Evolutionary conservation across 2,113 vertebrate genomes (phyloP).

Genomic region (Cnemophilus loriae): DNA sequence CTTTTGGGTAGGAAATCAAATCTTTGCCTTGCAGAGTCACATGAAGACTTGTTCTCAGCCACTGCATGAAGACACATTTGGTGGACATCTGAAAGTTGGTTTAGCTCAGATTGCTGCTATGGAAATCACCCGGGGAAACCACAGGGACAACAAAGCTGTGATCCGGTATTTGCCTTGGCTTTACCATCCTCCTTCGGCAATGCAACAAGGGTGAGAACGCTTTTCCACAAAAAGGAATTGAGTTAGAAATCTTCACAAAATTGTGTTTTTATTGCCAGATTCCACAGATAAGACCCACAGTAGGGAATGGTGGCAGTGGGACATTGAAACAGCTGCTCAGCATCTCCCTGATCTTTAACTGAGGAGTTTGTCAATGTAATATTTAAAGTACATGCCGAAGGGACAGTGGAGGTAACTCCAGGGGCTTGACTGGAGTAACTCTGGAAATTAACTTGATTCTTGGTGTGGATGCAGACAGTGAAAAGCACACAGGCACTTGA

Average conservation of each 20-base stretch:
- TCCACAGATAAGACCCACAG: background rate
- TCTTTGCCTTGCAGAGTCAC: slow-evolving; percentile 82
- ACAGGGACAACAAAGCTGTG: slow-evolving; percentile 97
- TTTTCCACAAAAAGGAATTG: background rate
- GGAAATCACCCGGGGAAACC: slow-evolving; percentile 97
- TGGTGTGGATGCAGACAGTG: background rate
- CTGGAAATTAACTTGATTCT: background rate
- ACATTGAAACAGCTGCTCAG: background rate
- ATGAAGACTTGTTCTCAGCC: slow-evolving; percentile 99
- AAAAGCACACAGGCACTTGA: background rate
- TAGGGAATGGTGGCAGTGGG: background rate
- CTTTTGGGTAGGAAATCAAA: background rate
- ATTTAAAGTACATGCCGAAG: background rate
- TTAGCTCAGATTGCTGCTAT: slow-evolving; percentile 94
- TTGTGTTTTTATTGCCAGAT: background rate
- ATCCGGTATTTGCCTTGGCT: slow-evolving; percentile 95
- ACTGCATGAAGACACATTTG: slow-evolving; percentile 96
- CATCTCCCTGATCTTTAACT: background rate
- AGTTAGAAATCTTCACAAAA: background rate
- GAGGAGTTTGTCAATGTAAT: background rate
- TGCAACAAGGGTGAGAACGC: slow-evolving; percentile 93
- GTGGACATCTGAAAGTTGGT: slow-evolving; percentile 97
- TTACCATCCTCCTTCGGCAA: slow-evolving; percentile 94
- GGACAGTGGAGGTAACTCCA: background rate
- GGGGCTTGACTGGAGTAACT: background rate